A percentile compares a stretch with the other conserved stretches of the same genome.
Conservation (phyloP, 2,888 invertebrate species). For the Amblyjoppa proteus region DNA sequence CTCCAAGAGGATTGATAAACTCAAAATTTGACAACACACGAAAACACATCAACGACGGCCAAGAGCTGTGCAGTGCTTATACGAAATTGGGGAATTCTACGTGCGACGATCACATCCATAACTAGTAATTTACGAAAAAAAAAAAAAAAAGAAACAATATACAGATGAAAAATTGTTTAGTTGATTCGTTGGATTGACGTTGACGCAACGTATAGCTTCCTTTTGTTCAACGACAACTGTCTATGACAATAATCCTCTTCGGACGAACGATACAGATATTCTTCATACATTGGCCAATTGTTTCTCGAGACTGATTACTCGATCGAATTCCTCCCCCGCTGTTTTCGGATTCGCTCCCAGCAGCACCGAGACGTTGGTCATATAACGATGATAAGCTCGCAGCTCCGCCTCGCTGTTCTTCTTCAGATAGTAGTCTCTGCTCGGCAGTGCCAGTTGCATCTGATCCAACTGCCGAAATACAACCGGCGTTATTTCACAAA, state of each 20-base stretch:
- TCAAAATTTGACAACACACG: neutral
- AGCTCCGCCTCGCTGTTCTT: conserved; percentile 90
- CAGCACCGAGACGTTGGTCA: conserved; percentile 92
- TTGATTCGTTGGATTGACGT: neutral
- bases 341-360: conserved; percentile 90
- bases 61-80: conserved; percentile 50
- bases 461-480: conserved; percentile 89
- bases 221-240: neutral
- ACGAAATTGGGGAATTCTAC: conserved; percentile 27
- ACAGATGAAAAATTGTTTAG: neutral
- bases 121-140: neutral
- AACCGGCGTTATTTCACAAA: conserved; percentile 19
- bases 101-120: conserved; percentile 8
- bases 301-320: conserved; percentile 92
- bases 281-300: conserved; percentile 91
- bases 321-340: conserved; percentile 89
- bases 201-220: neutral
- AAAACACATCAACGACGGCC: conserved; percentile 28
- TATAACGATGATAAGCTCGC: conserved; percentile 92
- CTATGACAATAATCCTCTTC: neutral
- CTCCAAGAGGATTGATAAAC: neutral
- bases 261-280: neutral
- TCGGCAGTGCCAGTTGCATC: conserved; percentile 92
- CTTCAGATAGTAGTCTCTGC: conserved; percentile 94
- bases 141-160: neutral